A percentile compares a stretch with the other conserved stretches of the same genome.
phyloP scores from a whole-genome alignment of 2,113 vertebrate species.

The Paralichthys olivaceus region DNA sequence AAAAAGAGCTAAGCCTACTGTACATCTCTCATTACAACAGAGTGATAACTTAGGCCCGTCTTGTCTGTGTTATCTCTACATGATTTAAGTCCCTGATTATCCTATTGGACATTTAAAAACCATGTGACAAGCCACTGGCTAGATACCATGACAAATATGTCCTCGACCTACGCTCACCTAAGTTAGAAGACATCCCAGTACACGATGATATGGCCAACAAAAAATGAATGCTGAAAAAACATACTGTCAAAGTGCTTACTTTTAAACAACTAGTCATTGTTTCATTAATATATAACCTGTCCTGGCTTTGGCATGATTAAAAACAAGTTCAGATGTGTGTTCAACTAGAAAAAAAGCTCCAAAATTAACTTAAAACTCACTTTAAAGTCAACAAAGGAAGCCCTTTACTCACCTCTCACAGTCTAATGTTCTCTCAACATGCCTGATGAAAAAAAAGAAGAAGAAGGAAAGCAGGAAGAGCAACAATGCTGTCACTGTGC shows the following conservation, averaged over 20 bases:
- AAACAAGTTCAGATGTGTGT: conserved; percentile 26
- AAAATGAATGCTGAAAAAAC: not conserved
- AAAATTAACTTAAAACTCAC: too few species aligned
- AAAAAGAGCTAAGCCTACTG: conserved; percentile 31
- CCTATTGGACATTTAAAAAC: conserved; percentile 5
- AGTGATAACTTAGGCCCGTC: conserved; percentile 20
- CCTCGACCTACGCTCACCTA: not conserved
- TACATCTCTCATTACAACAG: conserved; percentile 31
- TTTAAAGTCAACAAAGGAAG: conserved; percentile 4
- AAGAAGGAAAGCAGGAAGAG: conserved; percentile 47
- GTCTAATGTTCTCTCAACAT: conserved; percentile 31
- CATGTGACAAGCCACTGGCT: not conserved
- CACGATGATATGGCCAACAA: not conserved
- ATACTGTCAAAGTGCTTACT: not conserved
- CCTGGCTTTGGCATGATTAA: not conserved
- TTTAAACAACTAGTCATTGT: conserved; percentile 1
- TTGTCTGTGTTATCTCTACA: not conserved
- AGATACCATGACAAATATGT: conserved; percentile 10
- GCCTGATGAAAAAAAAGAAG: conserved; percentile 63
- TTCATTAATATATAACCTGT: not conserved
- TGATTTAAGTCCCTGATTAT: not conserved
- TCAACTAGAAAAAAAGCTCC: conserved; percentile 3
- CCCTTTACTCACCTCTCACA: conserved; percentile 68
- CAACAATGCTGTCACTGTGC: conserved; percentile 44
- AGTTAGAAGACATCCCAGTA: not conserved